Percentiles rank a stretch among this genome's conserved stretches.
These are phyloP conservation scores for Dimorphilus gyrociliatus DNA, from an alignment of 2,888 invertebrate genomes.

Conservation along the genomic window DNA sequence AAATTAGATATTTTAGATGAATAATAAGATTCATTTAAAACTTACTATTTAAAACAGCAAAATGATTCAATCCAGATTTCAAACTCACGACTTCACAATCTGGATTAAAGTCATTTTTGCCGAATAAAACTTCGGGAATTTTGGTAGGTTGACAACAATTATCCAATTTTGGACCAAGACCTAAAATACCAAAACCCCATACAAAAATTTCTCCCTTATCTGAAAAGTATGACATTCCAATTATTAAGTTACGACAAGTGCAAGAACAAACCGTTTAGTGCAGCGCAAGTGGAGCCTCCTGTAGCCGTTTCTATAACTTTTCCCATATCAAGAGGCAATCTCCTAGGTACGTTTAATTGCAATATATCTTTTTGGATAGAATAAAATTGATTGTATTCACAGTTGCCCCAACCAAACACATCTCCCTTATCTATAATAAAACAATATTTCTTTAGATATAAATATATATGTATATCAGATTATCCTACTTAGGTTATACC, in stretches of 20 bases:
- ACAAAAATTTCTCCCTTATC: slow-evolving; percentile 67
- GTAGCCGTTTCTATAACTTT: slow-evolving; percentile 61
- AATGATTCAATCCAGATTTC: slow-evolving; percentile 43
- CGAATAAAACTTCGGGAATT: slow-evolving; percentile 66
- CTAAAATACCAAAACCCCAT: slow-evolving; percentile 86
- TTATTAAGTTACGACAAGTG: too few species aligned
- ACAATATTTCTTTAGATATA: slow-evolving; percentile 1
- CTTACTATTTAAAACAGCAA: slow-evolving; percentile 59
- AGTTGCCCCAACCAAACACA: slow-evolving; percentile 91
- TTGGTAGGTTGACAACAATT: slow-evolving; percentile 49
- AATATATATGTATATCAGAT: too few species aligned
- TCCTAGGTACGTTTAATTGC: slow-evolving; percentile 56
- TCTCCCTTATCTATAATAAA: slow-evolving; percentile 57
- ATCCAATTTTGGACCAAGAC: slow-evolving; percentile 63
- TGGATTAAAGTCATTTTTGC: slow-evolving; percentile 62
- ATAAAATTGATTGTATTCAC: slow-evolving; percentile 72
- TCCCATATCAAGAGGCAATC: slow-evolving; percentile 49
- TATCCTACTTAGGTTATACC: too few species aligned
- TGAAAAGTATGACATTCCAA: too few species aligned
- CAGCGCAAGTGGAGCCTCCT: slow-evolving; percentile 69
- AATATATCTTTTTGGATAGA: slow-evolving; percentile 27
- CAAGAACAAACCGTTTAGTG: slow-evolving; percentile 71
- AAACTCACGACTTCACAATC: slow-evolving; percentile 44
- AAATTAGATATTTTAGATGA: neutral
- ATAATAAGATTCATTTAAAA: neutral